These are phyloP conservation scores for Babyrousa celebensis DNA, from an alignment of 2,797 vertebrate species.

Conservation along the genomic window DNA sequence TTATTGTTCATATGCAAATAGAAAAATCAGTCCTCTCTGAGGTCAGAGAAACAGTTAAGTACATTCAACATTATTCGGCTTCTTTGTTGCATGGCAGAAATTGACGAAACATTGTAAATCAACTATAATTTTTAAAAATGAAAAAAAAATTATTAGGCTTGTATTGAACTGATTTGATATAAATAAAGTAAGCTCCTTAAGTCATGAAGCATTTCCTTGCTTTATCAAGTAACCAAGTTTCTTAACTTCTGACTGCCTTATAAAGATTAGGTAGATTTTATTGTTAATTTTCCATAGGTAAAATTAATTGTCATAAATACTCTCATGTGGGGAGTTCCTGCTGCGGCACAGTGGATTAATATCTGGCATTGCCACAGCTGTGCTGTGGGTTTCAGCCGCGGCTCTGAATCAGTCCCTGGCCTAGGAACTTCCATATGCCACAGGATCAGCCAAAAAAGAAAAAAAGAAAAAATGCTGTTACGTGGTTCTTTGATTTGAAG, in stretches of 20 bases:
- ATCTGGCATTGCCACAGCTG: too few relatives aligned
- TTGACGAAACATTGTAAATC: too few relatives aligned
- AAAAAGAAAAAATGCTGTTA: too few relatives aligned
- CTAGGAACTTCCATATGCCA: too few relatives aligned
- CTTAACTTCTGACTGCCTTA: not conserved
- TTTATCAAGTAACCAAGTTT: not conserved
- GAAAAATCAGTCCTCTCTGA: not conserved
- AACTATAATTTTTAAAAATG: too few relatives aligned
- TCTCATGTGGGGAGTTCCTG: too few relatives aligned
- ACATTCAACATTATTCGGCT: not conserved
- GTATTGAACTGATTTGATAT: not conserved
- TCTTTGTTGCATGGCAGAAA: not conserved
- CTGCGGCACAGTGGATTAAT: too few relatives aligned
- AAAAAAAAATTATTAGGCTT: not conserved
- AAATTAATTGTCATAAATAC: not conserved
- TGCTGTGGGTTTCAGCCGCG: too few relatives aligned
- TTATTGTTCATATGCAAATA: conserved; percentile 35
- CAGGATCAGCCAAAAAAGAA: too few relatives aligned
- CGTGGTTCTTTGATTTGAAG: not conserved
- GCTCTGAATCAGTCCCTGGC: too few relatives aligned
- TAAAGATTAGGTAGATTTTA: not conserved
- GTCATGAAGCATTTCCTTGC: not conserved
- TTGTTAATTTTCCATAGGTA: conserved; percentile 11
- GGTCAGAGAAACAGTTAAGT: conserved; percentile 30
- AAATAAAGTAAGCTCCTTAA: not conserved